Base-by-base conservation (phyloP, 2,113 vertebrate genomes). In the Potamarius usumacintae region DNA sequence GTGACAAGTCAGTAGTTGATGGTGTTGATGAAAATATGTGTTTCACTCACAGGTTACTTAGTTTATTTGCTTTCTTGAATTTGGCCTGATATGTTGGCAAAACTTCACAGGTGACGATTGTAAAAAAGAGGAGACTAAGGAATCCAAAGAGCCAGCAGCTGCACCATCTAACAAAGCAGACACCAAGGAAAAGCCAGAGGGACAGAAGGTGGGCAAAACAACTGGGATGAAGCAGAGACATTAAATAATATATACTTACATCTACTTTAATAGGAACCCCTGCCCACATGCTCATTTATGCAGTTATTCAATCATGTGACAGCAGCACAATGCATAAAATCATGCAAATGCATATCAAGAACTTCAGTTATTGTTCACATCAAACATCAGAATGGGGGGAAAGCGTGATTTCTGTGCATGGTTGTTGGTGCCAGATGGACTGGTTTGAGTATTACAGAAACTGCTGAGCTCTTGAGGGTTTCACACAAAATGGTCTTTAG, bases 181-280 rank as follows among this genome's bases (percentile, higher is more conserved):
- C 0, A 20, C 50, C 58, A 77, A 78, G 76, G 92, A 90, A 0
- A 67, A 90, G 27, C 15, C 90, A 0, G 90, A 92, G 7, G 92
- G 90, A 5, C 81, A 89, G 65, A 91, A 94, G 94, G 95, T 96
- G 82, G 74, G 85, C 8, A 80, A 67, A 85, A 60, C 18, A 50
- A 42, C 18, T 72, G 11, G 20, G 20, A 83, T 48, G 62, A 78
- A 20, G 4, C n/a, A 74, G 12, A 52, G 48, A 6, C n/a, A 71
- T 76, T 82, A 53, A 87, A 57, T 69, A 55, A 27, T 20, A 55
- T 25, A 48, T 14, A 55, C 52, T 52, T 12, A 17, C 25, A 3
- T 79, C 50, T 52, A 79, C 52, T 8, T 79, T 79, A 48, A 48
- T 79, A 27, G 48, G 9, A 78, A 78, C 22, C 25, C 11, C 14